A percentile compares a stretch with the other conserved stretches of the same genome.
Conservation (phyloP, 2,113 vertebrate species). For the Hirundichthys speculiger region DNA sequence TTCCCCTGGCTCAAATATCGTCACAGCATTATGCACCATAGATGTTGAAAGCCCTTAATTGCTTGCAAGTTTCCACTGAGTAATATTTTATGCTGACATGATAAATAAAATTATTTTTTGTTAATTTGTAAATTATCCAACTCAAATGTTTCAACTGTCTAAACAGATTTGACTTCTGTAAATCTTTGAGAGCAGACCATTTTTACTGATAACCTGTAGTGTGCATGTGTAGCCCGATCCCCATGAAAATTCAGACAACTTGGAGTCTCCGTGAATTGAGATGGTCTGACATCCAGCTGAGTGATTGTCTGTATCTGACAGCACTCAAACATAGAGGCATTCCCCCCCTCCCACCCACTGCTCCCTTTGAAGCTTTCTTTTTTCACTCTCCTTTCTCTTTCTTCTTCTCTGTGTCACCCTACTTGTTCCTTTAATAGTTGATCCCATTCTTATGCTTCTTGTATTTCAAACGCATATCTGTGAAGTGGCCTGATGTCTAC, state of each 20-base stretch:
- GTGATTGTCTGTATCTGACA: conserved; percentile 57
- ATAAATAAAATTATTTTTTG: neutral
- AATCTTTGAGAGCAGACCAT: no score
- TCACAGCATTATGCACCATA: no score
- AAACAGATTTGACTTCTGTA: no score
- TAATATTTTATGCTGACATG: neutral
- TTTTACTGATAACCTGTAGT: no score
- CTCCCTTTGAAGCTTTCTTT: conserved; percentile 50
- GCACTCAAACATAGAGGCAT: conserved; percentile 53
- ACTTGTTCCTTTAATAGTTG: conserved; percentile 58
- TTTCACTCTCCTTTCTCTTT: conserved; percentile 6
- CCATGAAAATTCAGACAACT: neutral
- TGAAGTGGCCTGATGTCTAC: conserved; percentile 66
- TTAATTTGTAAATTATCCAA: no score
- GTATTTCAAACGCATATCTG: conserved; percentile 77
- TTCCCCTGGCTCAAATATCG: no score
- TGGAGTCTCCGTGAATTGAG: conserved; percentile 41
- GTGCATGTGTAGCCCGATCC: neutral
- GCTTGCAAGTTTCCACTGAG: no score
- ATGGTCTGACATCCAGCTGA: conserved; percentile 57
- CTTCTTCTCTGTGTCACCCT: conserved; percentile 25
- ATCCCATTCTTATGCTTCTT: conserved; percentile 74
- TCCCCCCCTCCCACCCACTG: conserved; percentile 44
- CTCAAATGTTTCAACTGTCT: no score
- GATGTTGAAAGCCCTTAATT: no score